A percentile compares a stretch with the other conserved stretches of the same genome.
These are phyloP conservation scores for Antheraea mylitta DNA, from an alignment of 1,140 invertebrate species.

Conservation along the genomic window DNA sequence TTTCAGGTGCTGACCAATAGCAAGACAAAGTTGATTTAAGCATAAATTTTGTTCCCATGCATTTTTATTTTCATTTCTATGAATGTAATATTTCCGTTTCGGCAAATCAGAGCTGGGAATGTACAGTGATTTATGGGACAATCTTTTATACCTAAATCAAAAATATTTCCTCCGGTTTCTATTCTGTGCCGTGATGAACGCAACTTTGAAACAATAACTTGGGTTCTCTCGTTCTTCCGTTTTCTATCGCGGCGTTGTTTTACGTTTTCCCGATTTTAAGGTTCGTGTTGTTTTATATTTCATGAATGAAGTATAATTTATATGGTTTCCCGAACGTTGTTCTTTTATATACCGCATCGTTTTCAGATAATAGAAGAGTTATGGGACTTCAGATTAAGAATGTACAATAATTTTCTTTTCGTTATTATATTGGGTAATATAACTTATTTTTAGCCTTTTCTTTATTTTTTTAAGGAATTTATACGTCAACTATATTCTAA, in stretches of 20 bases:
- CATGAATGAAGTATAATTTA: neutral
- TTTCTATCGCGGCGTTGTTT: slow-evolving; percentile 5
- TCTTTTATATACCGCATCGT: neutral
- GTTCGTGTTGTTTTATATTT: slow-evolving; percentile 1
- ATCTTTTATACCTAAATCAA: slow-evolving; percentile 47
- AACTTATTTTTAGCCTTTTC: too few relatives aligned
- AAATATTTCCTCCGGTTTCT: slow-evolving; percentile 26
- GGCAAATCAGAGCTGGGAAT: slow-evolving; percentile 16
- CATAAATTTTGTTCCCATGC: too few relatives aligned
- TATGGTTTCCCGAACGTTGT: neutral
- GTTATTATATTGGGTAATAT: too few relatives aligned
- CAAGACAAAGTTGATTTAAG: too few relatives aligned
- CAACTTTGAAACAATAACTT: slow-evolving; percentile 34
- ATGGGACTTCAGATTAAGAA: too few relatives aligned
- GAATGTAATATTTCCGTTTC: slow-evolving; percentile 29
- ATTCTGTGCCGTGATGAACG: slow-evolving; percentile 18
- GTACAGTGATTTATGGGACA: slow-evolving; percentile 39
- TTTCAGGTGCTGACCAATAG: too few relatives aligned
- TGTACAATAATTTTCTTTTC: too few relatives aligned
- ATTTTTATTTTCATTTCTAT: slow-evolving; percentile 15
- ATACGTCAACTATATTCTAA: too few relatives aligned
- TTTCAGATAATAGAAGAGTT: neutral
- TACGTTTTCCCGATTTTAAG: neutral
- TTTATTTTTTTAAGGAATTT: too few relatives aligned
- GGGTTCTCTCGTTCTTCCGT: slow-evolving; percentile 15